These are phyloP conservation scores for Diploptera punctata DNA, from an alignment of 2,888 invertebrate species.

Conservation along the genomic window DNA sequence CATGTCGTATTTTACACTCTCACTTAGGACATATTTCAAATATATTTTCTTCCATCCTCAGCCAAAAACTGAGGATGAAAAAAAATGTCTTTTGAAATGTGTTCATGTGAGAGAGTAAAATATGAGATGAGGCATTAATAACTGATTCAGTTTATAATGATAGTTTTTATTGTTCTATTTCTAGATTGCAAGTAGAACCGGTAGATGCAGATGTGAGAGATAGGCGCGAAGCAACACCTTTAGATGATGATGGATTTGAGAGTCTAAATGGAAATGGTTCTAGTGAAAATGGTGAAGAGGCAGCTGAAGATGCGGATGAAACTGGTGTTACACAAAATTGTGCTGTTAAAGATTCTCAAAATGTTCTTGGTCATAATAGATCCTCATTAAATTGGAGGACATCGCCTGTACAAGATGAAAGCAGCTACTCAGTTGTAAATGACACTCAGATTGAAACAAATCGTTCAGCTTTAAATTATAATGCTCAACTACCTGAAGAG, in stretches of 20 bases:
- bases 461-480: constrained; percentile 16
- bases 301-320: constrained; percentile 12
- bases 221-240: constrained; percentile 49
- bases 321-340: background rate
- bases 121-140: no score
- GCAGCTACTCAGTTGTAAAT: background rate
- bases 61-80: no score
- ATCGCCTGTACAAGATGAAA: background rate
- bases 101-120: no score
- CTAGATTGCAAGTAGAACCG: background rate
- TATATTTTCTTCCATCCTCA: no score
- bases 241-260: constrained; percentile 84
- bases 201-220: background rate
- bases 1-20: no score
- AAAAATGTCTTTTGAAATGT: no score
- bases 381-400: constrained; percentile 29
- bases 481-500: background rate
- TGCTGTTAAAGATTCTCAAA: background rate
- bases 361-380: constrained; percentile 1
- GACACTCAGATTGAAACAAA: background rate
- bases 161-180: background rate
- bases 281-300: constrained; percentile 66
- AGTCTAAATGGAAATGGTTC: constrained; percentile 84
- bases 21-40: no score
- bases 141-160: background rate